Base-by-base conservation (phyloP, 1,140 invertebrate genomes). In the Conus ventricosus region DNA sequence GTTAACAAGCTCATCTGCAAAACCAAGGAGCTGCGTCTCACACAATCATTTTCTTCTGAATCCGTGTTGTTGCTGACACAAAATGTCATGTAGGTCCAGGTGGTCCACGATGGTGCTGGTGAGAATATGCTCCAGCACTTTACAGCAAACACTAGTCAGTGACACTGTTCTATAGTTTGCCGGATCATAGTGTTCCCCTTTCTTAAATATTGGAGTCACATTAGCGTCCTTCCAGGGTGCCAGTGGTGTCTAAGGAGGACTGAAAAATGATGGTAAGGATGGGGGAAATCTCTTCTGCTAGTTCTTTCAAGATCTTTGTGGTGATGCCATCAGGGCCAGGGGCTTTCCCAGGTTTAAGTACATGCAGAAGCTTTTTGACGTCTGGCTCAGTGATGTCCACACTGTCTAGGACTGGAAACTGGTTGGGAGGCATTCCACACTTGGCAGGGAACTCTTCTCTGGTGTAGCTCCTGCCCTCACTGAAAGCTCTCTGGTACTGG, bases 101-200 rank as follows among this genome's bases (percentile, higher is more conserved):
- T 91, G 88, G 60, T 87, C 80, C 55, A 88, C 7, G 5, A 90
- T 88, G 53, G 90, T 80, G 51, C 53, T 84, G 27, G 84, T 85
- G 5, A 90, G 89, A 5, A 90, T 90, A 60, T 89, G 89, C 84
- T 90, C 88, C 2, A 91, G 51, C 27, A 90, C 17, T 84, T 91
- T 91, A 75, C 88, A 89, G 63, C 82, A 25, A 17, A 89, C 75
- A 39, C 39, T 39, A 3, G 39, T 39, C 39, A 39, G 39, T 39
- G 39, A 39, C 39, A 39, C 39, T 39, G 39, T 0, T 39, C 39
- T 39, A 39, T 39, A 39, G 39, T 39, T 39, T 39, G 39, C 39
- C 39, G 3, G 39, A 39, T 39, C 39, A 39, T 39, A 39, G 39
- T 39, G 39, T 39, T 39, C 39, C 39, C 39, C 39, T 39, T 39